Evolutionary conservation across 2,888 invertebrate genomes (phyloP), one percentile per base, ranked within the genome.

Genomic region (Salpingus planirostris): DNA sequence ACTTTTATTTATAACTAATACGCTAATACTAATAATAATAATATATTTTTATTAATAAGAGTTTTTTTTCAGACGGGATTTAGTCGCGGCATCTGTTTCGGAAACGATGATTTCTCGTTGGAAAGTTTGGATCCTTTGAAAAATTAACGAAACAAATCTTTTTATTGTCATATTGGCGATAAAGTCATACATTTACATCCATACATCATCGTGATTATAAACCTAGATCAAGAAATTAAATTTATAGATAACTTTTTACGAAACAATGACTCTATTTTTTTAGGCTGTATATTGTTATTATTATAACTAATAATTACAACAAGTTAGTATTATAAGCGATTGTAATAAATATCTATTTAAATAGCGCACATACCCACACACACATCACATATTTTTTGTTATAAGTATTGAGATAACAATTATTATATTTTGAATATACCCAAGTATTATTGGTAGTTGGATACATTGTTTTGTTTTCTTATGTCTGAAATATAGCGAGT

Each of bases 111-210:
- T 69, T 95, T 95, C 69, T 87, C 88, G 49, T 69, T 93, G 66
- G 92, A 91, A 62, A 90, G 89, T 66, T 74, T 93, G 64, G 93
- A 93, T 72, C 93, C 93, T 38, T 69, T 93, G 54, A 88, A 88
- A 61, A 75, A 31, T 34, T 29, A 33, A 31, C 33, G 25, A 30
- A 33, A 31, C 25, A 30, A 43, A 11, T 31, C 37, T 40, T 11
- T 11, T 36, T 33, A 45, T 50, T 52, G 49, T 50, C 49, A 52
- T 49, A 47, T 46, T 50, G 50, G 49, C 51, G n/a, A n/a, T n/a
- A n/a, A 51, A 47, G 41, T 36, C 33, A 42, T 39, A 24, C 8
- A 13, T 24, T n/a, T n/a, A n/a, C 49, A 47, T 39, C 35, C 33
- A 42, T 39, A 24, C 8, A 13, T 24, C 30, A 26, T 40, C 43